Conservation (phyloP, 2,888 invertebrate genomes). For the Pseudococcus jackbeardsleyi region DNA sequence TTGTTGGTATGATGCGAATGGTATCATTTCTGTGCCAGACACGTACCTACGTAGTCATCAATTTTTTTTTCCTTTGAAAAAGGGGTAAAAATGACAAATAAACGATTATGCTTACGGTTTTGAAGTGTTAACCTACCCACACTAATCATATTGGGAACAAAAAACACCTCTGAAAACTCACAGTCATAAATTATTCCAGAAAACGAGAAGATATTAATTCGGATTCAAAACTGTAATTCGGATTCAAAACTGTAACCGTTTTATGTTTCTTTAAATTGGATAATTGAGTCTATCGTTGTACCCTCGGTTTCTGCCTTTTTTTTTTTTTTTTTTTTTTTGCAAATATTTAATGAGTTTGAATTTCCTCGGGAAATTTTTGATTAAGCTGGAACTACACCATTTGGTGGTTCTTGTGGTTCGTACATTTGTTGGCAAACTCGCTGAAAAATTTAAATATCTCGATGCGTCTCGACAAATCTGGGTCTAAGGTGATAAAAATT, state of each 20-base stretch:
- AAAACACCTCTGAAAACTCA: not conserved
- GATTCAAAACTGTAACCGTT: not conserved
- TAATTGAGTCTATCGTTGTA: not conserved
- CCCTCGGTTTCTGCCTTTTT: not conserved
- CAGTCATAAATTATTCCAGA: too few relatives aligned
- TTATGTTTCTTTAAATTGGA: not conserved
- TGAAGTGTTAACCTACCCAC: not conserved
- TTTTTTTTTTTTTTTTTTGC: not conserved
- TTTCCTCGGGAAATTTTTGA: not conserved
- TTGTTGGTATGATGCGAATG: not conserved
- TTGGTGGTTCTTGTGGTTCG: not conserved
- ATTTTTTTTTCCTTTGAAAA: not conserved
- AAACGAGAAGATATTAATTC: not conserved
- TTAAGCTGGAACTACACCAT: not conserved
- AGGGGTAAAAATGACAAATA: not conserved
- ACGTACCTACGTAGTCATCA: not conserved
- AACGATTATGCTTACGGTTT: not conserved
- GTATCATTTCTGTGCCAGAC: not conserved
- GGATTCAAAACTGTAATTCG: not conserved
- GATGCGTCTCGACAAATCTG: conserved; percentile 9
- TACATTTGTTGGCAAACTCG: not conserved
- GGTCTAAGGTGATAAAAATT: conserved; percentile 30
- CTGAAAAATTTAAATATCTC: conserved; percentile 17
- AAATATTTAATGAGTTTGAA: conserved; percentile 3
- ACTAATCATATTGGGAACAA: not conserved